Conservation (phyloP, 2,113 vertebrate species). For the Ptyas mucosa region DNA sequence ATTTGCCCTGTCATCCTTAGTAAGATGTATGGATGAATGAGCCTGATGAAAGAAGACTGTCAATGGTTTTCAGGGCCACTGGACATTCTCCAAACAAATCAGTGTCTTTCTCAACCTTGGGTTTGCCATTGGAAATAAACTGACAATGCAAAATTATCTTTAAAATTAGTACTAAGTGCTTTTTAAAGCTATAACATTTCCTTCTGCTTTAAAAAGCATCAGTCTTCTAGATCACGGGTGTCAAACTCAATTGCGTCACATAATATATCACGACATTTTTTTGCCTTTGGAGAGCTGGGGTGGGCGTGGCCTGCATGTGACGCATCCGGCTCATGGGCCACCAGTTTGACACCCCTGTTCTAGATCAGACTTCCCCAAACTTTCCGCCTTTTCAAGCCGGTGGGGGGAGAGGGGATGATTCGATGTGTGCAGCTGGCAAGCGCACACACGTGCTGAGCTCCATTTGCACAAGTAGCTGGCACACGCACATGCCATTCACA, state of each 20-base stretch:
- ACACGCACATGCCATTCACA: neutral
- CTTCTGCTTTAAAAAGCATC: conserved; percentile 9
- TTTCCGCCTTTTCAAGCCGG: neutral
- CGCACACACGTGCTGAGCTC: neutral
- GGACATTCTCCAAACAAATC: neutral
- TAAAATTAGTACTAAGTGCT: neutral
- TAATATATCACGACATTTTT: too few relatives aligned
- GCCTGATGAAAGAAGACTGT: conserved; percentile 36
- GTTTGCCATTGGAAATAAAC: conserved; percentile 26
- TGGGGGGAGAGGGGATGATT: neutral
- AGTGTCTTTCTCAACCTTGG: conserved; percentile 25
- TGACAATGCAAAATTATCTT: conserved; percentile 3
- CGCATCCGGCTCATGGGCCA: too few relatives aligned
- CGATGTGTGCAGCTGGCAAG: neutral
- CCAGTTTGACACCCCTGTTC: neutral
- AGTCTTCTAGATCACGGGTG: neutral
- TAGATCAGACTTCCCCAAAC: neutral
- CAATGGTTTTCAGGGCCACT: conserved; percentile 13
- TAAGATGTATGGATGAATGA: conserved; percentile 25
- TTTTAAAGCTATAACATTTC: neutral
- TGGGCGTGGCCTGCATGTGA: too few relatives aligned
- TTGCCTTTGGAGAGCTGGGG: too few relatives aligned
- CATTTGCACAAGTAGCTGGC: neutral
- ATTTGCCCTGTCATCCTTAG: conserved; percentile 46
- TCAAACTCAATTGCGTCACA: too few relatives aligned